Conservation (phyloP, 2,888 invertebrate genomes). For the Amiota minor region DNA sequence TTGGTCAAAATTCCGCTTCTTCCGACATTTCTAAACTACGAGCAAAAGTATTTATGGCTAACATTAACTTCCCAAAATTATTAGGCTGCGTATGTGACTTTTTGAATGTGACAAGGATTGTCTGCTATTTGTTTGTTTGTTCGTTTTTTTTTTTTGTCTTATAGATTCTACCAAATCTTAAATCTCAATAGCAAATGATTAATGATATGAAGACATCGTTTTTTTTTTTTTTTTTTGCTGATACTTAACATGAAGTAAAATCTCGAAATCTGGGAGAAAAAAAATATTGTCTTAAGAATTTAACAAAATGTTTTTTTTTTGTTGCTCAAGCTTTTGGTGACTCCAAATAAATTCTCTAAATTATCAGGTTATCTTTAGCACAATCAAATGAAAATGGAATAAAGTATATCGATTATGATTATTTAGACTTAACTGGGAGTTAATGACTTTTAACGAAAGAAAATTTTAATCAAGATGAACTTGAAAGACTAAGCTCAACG, state of each 20-base stretch:
- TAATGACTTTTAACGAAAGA: too few relatives aligned
- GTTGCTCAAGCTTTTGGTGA: too few relatives aligned
- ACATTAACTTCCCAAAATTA: constrained; percentile 16
- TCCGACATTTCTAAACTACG: constrained; percentile 1
- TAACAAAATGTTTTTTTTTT: too few relatives aligned
- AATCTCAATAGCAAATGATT: constrained; percentile 11
- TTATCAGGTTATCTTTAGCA: too few relatives aligned
- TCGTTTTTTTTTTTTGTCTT: not conserved
- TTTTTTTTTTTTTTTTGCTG: not conserved
- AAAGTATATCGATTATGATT: too few relatives aligned
- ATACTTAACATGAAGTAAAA: not conserved
- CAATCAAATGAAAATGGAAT: too few relatives aligned
- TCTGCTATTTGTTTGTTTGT: not conserved
- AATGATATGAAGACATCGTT: constrained; percentile 1
- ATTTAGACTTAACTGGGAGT: too few relatives aligned
- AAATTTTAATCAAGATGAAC: too few relatives aligned
- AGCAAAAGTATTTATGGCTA: not conserved
- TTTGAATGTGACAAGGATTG: not conserved
- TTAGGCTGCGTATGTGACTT: not conserved
- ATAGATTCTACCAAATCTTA: not conserved
- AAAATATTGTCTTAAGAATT: too few relatives aligned
- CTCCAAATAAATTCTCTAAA: too few relatives aligned
- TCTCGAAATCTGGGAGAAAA: not conserved
- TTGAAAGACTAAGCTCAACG: too few relatives aligned
- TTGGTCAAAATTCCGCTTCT: constrained; percentile 52